A percentile compares a stretch with the other conserved stretches of the same genome.
Evolutionary conservation across 2,797 vertebrate species (phyloP).

Genomic region (Dryobates pubescens): DNA sequence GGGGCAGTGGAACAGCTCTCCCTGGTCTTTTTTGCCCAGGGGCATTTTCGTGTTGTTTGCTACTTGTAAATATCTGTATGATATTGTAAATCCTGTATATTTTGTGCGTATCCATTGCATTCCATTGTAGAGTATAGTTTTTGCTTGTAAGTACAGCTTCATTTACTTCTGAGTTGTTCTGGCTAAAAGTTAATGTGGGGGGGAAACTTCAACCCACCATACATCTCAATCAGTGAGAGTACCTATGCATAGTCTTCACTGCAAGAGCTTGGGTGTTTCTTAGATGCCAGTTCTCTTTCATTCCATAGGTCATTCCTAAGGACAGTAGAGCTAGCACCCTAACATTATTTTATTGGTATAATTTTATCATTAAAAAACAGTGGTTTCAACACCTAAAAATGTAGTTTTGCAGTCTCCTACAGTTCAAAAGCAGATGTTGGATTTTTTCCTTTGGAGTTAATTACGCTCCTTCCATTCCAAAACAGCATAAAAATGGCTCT

Average conservation of each 20-base stretch:
- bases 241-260: rapidly evolving
- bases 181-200: too few species aligned
- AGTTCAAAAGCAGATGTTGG: rapidly evolving
- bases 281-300: background rate
- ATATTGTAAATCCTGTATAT: too few species aligned
- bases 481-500: background rate
- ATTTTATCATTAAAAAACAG: rapidly evolving
- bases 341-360: background rate
- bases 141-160: too few species aligned
- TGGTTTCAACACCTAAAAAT: background rate
- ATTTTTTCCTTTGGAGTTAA: background rate
- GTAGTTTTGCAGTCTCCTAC: background rate
- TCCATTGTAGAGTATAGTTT: too few species aligned
- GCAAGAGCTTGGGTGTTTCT: background rate
- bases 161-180: too few species aligned
- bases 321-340: background rate
- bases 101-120: too few species aligned
- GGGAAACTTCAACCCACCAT: too few species aligned
- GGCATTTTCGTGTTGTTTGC: too few species aligned
- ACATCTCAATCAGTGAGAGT: background rate
- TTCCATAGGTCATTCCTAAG: background rate
- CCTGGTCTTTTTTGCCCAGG: too few species aligned
- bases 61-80: too few species aligned
- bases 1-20: too few species aligned
- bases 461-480: background rate